Conservation (phyloP, 2,797 vertebrate genomes). For the Macropus fuliginosus region DNA sequence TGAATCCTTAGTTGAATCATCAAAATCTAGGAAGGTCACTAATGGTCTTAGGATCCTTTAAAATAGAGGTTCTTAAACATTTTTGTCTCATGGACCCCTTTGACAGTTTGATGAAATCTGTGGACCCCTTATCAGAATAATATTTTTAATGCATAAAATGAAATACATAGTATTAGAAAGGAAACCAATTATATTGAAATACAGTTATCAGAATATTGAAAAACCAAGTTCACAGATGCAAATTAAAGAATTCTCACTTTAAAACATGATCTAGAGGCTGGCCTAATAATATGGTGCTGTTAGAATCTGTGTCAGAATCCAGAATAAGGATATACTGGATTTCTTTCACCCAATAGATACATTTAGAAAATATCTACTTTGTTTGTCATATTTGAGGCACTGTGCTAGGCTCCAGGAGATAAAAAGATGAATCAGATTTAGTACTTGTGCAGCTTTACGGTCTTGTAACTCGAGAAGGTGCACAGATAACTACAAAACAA, state of each 20-base stretch:
- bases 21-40: constrained; percentile 10
- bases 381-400: background rate
- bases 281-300: background rate
- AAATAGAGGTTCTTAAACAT: background rate
- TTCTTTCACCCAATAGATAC: background rate
- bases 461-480: background rate
- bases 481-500: background rate
- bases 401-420: background rate
- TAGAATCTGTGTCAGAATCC: background rate
- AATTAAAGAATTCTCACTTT: background rate
- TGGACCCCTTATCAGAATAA: background rate
- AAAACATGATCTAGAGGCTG: background rate
- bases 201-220: background rate
- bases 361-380: background rate
- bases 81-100: background rate
- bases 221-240: background rate
- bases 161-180: background rate
- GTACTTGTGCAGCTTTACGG: background rate
- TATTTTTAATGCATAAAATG: background rate
- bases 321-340: background rate
- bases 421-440: background rate
- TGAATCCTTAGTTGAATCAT: constrained; percentile 29
- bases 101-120: no score
- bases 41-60: constrained; percentile 1
- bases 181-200: background rate